Conservation (phyloP, 2,888 invertebrate species). For the Dryobota labecula region DNA sequence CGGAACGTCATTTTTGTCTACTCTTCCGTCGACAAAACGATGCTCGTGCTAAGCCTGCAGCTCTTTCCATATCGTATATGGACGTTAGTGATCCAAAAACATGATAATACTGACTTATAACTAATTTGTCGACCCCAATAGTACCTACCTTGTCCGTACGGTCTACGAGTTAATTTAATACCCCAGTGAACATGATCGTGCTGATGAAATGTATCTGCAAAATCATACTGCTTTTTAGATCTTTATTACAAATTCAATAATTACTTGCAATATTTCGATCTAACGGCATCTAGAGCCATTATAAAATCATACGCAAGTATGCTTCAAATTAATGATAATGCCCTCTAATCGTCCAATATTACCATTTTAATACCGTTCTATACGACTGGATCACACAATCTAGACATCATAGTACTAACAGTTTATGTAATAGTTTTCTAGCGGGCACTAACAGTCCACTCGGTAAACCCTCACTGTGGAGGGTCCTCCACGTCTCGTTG, state of each 20-base stretch:
- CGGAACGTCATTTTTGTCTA: no score
- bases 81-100: background rate
- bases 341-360: conserved; percentile 23
- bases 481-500: conserved; percentile 32
- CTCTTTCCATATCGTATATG: background rate
- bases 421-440: conserved; percentile 16
- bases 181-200: background rate
- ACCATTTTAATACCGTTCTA: conserved; percentile 22
- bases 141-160: background rate
- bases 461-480: conserved; percentile 7
- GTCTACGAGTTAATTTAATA: background rate
- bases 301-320: conserved; percentile 14
- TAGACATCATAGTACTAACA: conserved; percentile 2
- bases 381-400: conserved; percentile 24
- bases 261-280: background rate
- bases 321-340: conserved; percentile 8
- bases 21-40: no score
- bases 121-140: background rate
- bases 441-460: conserved; percentile 11
- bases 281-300: background rate
- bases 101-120: no score
- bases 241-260: background rate
- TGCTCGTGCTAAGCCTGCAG: no score
- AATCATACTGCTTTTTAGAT: background rate
- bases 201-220: background rate